A percentile compares a stretch with the other conserved stretches of the same genome.
These are phyloP conservation scores for Oncopeltus fasciatus DNA, from an alignment of 1,140 invertebrate genomes.

Conservation along the genomic window DNA sequence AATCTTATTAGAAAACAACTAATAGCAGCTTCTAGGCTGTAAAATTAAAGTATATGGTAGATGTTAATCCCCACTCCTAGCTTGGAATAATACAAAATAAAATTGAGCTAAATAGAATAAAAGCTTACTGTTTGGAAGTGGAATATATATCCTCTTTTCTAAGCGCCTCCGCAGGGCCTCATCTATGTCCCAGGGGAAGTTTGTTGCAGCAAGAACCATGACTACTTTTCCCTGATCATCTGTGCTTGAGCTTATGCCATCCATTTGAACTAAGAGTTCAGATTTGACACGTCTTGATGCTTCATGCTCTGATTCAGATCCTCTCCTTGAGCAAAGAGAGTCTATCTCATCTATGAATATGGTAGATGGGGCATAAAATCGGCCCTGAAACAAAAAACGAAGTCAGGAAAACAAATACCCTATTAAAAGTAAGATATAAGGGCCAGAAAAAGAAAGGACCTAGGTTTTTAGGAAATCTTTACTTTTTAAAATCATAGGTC, in stretches of 20 bases:
- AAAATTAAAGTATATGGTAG: too few relatives aligned
- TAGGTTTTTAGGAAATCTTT: too few relatives aligned
- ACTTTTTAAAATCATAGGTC: too few relatives aligned
- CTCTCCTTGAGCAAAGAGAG: slow-evolving; percentile 88
- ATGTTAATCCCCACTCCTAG: too few relatives aligned
- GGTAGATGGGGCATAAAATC: slow-evolving; percentile 97
- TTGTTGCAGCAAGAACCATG: slow-evolving; percentile 97
- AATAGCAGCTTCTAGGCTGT: too few relatives aligned
- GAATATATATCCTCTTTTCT: slow-evolving; percentile 98
- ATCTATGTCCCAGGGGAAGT: slow-evolving; percentile 99
- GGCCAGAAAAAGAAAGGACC: too few relatives aligned
- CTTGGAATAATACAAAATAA: too few relatives aligned
- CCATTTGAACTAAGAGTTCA: slow-evolving; percentile 97
- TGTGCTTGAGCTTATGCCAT: slow-evolving; percentile 71
- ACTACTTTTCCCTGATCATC: slow-evolving; percentile 62
- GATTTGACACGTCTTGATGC: slow-evolving; percentile 94
- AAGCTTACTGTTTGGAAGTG: slow-evolving; percentile 72
- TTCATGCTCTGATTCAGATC: slow-evolving; percentile 95
- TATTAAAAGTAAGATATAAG: too few relatives aligned
- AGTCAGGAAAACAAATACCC: too few relatives aligned
- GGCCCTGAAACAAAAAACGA: slow-evolving; percentile 46
- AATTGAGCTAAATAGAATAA: background rate
- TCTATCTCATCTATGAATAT: slow-evolving; percentile 99
- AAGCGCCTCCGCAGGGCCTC: slow-evolving; percentile 86
- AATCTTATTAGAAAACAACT: too few relatives aligned